These are phyloP conservation scores for Agrilus planipennis DNA, from an alignment of 1,140 invertebrate species.

Conservation along the genomic window DNA sequence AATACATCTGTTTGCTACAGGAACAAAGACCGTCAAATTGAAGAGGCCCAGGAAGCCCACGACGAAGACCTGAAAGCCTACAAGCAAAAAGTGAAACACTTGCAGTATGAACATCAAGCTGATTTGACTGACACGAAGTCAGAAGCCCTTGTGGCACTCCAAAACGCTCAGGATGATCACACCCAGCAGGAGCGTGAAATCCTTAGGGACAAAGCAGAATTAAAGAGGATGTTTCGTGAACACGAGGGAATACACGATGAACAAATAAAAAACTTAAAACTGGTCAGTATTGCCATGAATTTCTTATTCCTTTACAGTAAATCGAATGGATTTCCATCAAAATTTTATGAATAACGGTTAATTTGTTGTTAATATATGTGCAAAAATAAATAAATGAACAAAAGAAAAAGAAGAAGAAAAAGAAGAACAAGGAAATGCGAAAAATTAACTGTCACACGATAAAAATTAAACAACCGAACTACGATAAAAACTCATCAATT, in stretches of 20 bases:
- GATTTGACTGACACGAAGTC: conserved; percentile 66
- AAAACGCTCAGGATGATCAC: conserved; percentile 63
- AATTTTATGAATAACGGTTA: background rate
- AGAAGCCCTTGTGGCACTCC: conserved; percentile 61
- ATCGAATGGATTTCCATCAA: background rate
- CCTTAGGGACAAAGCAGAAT: conserved; percentile 61
- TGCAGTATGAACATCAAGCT: conserved; percentile 84
- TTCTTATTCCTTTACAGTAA: too few relatives aligned
- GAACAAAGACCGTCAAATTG: conserved; percentile 78
- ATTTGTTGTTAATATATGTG: background rate
- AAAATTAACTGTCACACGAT: too few relatives aligned
- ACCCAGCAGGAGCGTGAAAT: conserved; percentile 61
- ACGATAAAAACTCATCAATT: too few relatives aligned
- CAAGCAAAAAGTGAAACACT: conserved; percentile 86
- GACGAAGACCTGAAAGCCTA: conserved; percentile 77
- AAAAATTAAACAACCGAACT: too few relatives aligned
- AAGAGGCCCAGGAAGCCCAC: conserved; percentile 75
- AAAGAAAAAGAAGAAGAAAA: too few relatives aligned
- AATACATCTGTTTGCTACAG: too few relatives aligned
- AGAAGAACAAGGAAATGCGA: too few relatives aligned
- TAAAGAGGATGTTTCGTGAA: conserved; percentile 63
- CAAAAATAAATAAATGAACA: too few relatives aligned
- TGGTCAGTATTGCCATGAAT: conserved; percentile 35
- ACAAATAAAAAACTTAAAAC: conserved; percentile 48
- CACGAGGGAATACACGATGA: conserved; percentile 55